Conservation (phyloP, 2,797 vertebrate species). For the Choloepus didactylus region DNA sequence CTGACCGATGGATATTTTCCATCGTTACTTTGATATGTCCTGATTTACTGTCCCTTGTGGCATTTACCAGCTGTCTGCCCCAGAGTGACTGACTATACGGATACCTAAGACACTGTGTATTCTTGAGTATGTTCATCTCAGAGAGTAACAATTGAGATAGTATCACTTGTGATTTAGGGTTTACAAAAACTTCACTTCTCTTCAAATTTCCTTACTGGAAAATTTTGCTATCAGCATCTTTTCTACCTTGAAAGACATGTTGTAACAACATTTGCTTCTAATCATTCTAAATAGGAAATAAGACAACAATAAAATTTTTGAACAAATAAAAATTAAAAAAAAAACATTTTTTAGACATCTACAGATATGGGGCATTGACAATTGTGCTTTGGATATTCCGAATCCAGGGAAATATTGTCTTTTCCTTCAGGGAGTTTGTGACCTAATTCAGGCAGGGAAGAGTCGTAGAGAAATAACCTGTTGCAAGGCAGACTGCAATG, state of each 20-base stretch:
- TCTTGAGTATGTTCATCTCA: background rate
- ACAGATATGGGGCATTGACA: background rate
- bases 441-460: background rate
- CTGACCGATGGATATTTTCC: background rate
- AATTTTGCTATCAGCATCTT: background rate
- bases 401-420: background rate
- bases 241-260: background rate
- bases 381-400: background rate
- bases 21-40: too few species aligned
- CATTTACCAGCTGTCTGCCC: background rate
- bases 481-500: background rate
- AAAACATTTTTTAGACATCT: background rate
- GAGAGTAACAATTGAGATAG: background rate
- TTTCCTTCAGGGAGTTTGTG: background rate
- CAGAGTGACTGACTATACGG: too few species aligned
- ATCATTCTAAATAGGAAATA: background rate
- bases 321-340: background rate
- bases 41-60: background rate
- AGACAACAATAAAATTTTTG: fast-evolving
- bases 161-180: too few species aligned
- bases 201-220: background rate
- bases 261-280: background rate
- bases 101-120: fast-evolving
- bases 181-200: background rate
- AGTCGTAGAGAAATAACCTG: background rate